Percentiles rank a stretch among this genome's conserved stretches.
These are phyloP conservation scores for Pseudorhombus dupliciocellatus DNA, from an alignment of 2,113 vertebrate genomes.

Conservation along the genomic window DNA sequence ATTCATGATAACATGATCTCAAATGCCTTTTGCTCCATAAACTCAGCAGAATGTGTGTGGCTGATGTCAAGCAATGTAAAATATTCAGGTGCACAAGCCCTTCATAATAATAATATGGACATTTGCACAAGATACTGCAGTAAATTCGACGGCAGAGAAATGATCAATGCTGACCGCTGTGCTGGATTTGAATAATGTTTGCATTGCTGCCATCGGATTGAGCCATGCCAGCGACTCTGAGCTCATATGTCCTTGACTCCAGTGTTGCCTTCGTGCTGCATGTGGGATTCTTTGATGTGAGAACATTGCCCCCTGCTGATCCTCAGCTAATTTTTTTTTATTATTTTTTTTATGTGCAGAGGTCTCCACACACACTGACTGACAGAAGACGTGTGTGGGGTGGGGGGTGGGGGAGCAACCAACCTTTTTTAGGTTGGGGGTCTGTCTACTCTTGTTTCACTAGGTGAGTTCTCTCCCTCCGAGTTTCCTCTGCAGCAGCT, in stretches of 20 bases:
- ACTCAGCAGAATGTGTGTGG: slow-evolving; percentile 23
- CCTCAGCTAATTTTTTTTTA: slow-evolving; percentile 1
- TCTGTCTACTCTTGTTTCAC: slow-evolving; percentile 16
- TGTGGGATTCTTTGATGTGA: slow-evolving; percentile 66
- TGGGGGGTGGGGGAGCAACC: slow-evolving; percentile 16
- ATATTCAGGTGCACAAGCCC: slow-evolving; percentile 47
- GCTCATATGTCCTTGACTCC: slow-evolving; percentile 58
- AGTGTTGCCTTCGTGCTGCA: slow-evolving; percentile 38
- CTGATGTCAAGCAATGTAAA: slow-evolving; percentile 39
- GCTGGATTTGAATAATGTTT: slow-evolving; percentile 45
- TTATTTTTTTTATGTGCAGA: slow-evolving; percentile 25
- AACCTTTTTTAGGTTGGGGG: slow-evolving; percentile 2
- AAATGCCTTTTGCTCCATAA: slow-evolving; percentile 56
- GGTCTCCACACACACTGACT: slow-evolving; percentile 30
- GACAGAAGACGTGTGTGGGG: slow-evolving; percentile 42
- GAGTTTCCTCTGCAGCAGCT: slow-evolving; percentile 10
- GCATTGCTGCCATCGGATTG: slow-evolving; percentile 42
- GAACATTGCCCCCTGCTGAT: slow-evolving; percentile 83
- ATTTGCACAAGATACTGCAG: slow-evolving; percentile 34
- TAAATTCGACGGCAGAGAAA: slow-evolving; percentile 23
- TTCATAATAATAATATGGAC: slow-evolving; percentile 11
- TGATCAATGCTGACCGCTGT: slow-evolving; percentile 42
- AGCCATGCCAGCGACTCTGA: slow-evolving; percentile 39
- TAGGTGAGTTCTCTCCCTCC: neutral
- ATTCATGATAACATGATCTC: slow-evolving; percentile 61